These are phyloP conservation scores for Cheilosia vernalis DNA, from an alignment of 2,888 invertebrate species.

Conservation along the genomic window DNA sequence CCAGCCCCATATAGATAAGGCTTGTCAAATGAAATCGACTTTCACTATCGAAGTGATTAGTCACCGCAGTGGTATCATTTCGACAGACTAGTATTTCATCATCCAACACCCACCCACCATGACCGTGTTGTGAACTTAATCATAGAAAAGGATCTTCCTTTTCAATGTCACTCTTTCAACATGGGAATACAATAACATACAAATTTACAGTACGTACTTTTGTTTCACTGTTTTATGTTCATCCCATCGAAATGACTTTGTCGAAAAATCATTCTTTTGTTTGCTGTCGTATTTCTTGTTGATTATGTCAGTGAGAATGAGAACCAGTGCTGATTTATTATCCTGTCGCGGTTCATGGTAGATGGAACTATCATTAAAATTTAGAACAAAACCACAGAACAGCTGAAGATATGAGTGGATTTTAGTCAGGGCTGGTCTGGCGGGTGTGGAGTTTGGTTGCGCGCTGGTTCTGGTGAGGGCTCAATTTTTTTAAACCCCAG, in stretches of 20 bases:
- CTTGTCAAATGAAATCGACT: constrained; percentile 19
- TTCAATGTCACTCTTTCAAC: constrained; percentile 12
- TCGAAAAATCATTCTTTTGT: constrained; percentile 20
- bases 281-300: background rate
- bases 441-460: too few relatives aligned
- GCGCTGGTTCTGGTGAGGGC: too few relatives aligned
- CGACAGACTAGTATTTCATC: constrained; percentile 6
- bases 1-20: background rate
- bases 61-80: constrained; percentile 17
- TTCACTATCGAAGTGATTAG: constrained; percentile 15
- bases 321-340: constrained; percentile 39
- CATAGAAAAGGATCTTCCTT: constrained; percentile 9
- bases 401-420: too few relatives aligned
- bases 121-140: constrained; percentile 7
- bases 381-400: background rate
- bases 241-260: constrained; percentile 19
- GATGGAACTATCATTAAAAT: constrained; percentile 26
- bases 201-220: constrained; percentile 15
- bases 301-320: constrained; percentile 21
- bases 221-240: background rate
- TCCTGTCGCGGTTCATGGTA: constrained; percentile 21
- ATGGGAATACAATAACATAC: constrained; percentile 29
- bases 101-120: background rate
- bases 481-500: too few relatives aligned
- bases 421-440: too few relatives aligned